A percentile compares a stretch with the other conserved stretches of the same genome.
Conservation (phyloP, 1,140 invertebrate genomes). For the Drosophila pandora region DNA sequence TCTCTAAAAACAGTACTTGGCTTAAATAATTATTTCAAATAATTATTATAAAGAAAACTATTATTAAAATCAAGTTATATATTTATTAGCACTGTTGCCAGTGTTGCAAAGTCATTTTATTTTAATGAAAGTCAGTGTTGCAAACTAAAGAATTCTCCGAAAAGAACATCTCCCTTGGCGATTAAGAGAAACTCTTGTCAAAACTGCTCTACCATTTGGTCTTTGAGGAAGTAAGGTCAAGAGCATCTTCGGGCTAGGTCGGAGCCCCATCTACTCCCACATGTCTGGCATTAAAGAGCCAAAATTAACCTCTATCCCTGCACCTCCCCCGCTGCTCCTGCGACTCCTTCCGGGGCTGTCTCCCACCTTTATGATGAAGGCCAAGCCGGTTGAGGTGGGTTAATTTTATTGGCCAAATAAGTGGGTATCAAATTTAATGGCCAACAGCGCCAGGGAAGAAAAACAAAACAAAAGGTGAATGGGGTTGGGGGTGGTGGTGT, state of each 20-base stretch:
- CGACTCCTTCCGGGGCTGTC: neutral
- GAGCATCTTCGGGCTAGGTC: neutral
- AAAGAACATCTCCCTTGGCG: no score
- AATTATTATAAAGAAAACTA: no score
- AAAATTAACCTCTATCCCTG: conserved; percentile 9
- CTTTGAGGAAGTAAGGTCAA: neutral
- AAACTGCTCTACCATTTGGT: neutral
- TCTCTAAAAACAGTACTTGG: no score
- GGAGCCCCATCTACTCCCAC: conserved; percentile 39
- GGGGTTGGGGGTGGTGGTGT: neutral
- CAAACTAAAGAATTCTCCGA: neutral
- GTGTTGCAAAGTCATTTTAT: no score
- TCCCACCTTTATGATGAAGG: conserved; percentile 40
- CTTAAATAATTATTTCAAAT: no score
- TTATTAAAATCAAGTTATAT: no score
- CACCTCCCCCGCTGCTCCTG: neutral
- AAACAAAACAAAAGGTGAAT: conserved; percentile 21
- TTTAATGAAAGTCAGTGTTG: no score
- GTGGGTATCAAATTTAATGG: conserved; percentile 81
- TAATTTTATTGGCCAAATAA: conserved; percentile 83
- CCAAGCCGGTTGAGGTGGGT: conserved; percentile 77
- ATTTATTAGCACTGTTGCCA: no score
- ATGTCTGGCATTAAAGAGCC: conserved; percentile 39
- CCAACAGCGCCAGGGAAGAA: conserved; percentile 37
- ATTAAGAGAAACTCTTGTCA: neutral